Conservation (phyloP, 2,113 vertebrate species). For the Todiramphus chloris region DNA sequence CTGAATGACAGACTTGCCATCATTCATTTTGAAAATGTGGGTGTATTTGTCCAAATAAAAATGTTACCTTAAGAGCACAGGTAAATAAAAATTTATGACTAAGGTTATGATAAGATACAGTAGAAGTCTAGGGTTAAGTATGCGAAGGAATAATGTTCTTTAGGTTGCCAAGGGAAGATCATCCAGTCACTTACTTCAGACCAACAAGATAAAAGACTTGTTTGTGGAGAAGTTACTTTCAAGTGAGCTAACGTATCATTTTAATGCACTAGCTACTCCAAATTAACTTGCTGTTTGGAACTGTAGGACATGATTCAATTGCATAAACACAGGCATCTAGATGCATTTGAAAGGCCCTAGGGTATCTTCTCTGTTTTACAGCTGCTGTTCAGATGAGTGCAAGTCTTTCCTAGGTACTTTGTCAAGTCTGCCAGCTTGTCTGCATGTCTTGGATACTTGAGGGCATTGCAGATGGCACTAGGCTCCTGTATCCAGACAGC, state of each 20-base stretch:
- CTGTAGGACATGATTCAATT: slow-evolving; percentile 30
- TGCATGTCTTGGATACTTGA: neutral
- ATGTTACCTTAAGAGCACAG: neutral
- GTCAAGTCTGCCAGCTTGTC: slow-evolving; percentile 9
- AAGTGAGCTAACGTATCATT: neutral
- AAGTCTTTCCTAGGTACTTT: slow-evolving; percentile 9
- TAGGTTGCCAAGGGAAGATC: neutral
- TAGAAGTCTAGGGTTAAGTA: neutral
- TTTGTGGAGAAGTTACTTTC: neutral
- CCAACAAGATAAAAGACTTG: neutral
- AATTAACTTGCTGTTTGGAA: slow-evolving; percentile 33
- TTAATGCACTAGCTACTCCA: slow-evolving; percentile 35
- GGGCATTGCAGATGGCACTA: neutral
- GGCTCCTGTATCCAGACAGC: neutral
- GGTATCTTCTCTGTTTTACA: slow-evolving; percentile 20
- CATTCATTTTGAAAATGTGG: neutral
- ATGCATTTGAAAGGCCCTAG: slow-evolving; percentile 35
- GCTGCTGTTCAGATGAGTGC: neutral
- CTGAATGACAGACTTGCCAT: neutral
- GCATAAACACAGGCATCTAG: slow-evolving; percentile 24
- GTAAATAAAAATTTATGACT: neutral
- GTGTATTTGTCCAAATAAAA: neutral
- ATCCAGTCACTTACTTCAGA: neutral
- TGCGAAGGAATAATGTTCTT: neutral
- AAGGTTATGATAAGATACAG: neutral